Percentiles rank a stretch among this genome's conserved stretches.
Evolutionary conservation across 2,113 vertebrate species (phyloP).

Genomic region (Psilopogon haemacephalus): DNA sequence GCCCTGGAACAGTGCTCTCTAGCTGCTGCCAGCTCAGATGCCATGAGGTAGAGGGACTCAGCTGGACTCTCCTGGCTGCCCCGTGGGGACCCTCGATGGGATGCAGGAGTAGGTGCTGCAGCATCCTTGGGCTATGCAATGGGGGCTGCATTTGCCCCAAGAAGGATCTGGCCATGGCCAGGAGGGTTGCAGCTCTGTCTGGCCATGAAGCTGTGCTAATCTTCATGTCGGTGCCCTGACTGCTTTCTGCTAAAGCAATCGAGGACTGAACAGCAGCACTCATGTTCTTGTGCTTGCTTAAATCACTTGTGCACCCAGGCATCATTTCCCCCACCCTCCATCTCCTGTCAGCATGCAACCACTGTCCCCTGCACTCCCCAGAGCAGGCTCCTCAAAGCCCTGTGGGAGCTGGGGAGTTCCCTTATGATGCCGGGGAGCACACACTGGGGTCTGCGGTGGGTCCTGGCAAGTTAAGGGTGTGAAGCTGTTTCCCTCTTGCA

Average conservation of each 20-base stretch:
- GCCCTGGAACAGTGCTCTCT: neutral
- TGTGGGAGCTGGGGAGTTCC: neutral
- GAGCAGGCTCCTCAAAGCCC: accelerated
- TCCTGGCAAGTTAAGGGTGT: too few species aligned
- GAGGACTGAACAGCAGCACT: neutral
- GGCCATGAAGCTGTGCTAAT: neutral
- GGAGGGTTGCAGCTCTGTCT: neutral
- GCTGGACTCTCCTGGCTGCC: neutral
- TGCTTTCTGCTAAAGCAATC: neutral
- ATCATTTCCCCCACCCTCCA: accelerated
- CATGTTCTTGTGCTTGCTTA: neutral
- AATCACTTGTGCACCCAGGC: neutral
- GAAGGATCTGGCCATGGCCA: neutral
- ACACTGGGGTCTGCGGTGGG: neutral
- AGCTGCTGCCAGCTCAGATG: neutral
- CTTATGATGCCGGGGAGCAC: neutral
- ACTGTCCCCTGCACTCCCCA: neutral
- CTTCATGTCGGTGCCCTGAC: neutral
- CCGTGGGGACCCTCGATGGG: neutral
- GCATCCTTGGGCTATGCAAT: neutral
- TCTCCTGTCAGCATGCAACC: neutral
- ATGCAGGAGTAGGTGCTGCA: neutral
- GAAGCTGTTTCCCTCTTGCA: neutral
- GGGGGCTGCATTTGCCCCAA: accelerated
- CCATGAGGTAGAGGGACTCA: neutral